Base-by-base conservation (phyloP, 2,113 vertebrate species). In the Megaleporinus macrocephalus region DNA sequence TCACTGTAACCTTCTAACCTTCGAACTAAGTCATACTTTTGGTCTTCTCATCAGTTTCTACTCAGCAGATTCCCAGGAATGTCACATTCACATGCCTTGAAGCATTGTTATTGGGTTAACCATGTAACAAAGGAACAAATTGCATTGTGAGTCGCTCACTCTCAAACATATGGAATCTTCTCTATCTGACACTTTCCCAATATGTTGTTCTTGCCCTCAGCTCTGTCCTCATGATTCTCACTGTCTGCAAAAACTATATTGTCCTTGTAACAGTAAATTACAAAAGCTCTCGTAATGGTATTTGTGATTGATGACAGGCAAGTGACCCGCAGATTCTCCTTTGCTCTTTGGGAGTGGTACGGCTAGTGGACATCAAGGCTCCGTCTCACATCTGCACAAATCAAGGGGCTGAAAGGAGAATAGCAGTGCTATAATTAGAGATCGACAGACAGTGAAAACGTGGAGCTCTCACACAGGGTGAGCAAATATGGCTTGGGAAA, bases 251-350 rank as follows among this genome's bases (percentile, higher is more conserved):
- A n/a, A 70, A 33, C 30, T 27, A 27, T 22, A 29, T 30, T 70
- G 53, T 61, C 66, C 66, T 59, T 70, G 33, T 59, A 26, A 59
- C 53, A 30, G 36, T 47, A 57, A 71, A 72, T 80, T 59, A 72
- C 36, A 49, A n/a, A 61, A 26, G 53, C 59, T 44, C 36, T 22
- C 16, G 36, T 72, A 71, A 41, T n/a, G 36, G 59, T 53, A 22
- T 79, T 72, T 30, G 53, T 79, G 68, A 79, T 69, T 72, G 55
- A 79, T 79, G 68, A 61, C 36, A 59, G n/a, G 27, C 14, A 9
- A 55, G 36, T 29, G 62, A 18, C 76, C 76, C 33, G 27, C 26
- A 68, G 44, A 13, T 30, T 68, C 18, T 51, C 76, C 55, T 78
- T 55, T 55, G 53, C 65, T 61, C 78, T 44, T 24, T 7, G 26